Percentiles rank a stretch among this genome's conserved stretches.
Conservation (phyloP, 2,888 invertebrate genomes). For the Miltochrista miniata region DNA sequence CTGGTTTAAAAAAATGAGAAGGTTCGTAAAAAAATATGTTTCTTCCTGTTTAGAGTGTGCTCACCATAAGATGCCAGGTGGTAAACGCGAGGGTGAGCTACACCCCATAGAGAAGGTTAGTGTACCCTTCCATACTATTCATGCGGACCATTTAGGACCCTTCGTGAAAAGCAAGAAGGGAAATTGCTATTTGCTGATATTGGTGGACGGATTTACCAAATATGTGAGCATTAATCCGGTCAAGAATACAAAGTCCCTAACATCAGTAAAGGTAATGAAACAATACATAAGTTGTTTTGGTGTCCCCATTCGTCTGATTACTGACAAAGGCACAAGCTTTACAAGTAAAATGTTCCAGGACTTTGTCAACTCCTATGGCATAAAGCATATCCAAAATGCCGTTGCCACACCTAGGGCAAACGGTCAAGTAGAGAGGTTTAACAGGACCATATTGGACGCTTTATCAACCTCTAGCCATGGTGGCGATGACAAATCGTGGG, state of each 20-base stretch:
- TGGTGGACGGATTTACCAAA: slow-evolving; percentile 14
- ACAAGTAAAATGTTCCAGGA: slow-evolving; percentile 8
- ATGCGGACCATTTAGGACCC: slow-evolving; percentile 32
- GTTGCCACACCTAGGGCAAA: slow-evolving; percentile 1
- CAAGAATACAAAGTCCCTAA: slow-evolving; percentile 1
- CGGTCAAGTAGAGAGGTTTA: slow-evolving; percentile 5
- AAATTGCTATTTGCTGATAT: slow-evolving; percentile 8
- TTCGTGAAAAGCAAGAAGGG: slow-evolving; percentile 14
- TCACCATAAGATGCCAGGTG: slow-evolving; percentile 8
- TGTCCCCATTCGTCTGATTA: slow-evolving; percentile 5
- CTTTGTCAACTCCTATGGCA: neutral
- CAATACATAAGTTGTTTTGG: slow-evolving; percentile 7
- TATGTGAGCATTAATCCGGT: neutral
- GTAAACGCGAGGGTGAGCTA: slow-evolving; percentile 20
- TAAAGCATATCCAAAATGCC: slow-evolving; percentile 13
- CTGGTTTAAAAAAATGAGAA: slow-evolving; percentile 8
- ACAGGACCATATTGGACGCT: slow-evolving; percentile 7
- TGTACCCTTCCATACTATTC: slow-evolving; percentile 35
- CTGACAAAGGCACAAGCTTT: slow-evolving; percentile 9
- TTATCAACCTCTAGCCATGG: neutral
- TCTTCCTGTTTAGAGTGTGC: slow-evolving; percentile 5
- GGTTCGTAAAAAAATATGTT: slow-evolving; percentile 8
- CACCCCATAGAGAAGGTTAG: slow-evolving; percentile 27
- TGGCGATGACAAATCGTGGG: slow-evolving; percentile 3
- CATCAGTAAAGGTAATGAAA: neutral